phyloP scores from a whole-genome alignment of 2,113 vertebrate genomes.

The Egretta garzetta region DNA sequence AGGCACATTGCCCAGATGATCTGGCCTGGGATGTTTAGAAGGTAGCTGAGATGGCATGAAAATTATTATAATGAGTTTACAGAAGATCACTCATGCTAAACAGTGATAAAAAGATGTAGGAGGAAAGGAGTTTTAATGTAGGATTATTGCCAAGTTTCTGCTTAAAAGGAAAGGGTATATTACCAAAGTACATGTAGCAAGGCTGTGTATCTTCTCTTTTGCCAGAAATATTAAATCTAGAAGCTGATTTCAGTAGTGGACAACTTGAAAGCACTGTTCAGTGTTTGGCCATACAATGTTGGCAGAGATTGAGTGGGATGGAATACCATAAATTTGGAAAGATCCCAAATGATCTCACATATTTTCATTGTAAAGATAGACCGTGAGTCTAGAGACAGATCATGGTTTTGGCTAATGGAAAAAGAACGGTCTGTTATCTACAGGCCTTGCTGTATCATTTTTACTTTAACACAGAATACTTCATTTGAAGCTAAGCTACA shows the following conservation, averaged over 20 bases:
- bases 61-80: background rate
- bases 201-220: constrained; percentile 12
- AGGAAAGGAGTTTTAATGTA: background rate
- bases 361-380: constrained; percentile 5
- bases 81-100: background rate
- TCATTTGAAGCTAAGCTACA: constrained; percentile 18
- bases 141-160: background rate
- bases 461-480: background rate
- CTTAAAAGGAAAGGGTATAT: background rate
- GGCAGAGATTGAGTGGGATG: background rate
- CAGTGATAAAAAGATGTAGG: background rate
- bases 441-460: constrained; percentile 23
- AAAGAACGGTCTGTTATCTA: background rate
- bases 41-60: background rate
- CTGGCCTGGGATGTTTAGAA: background rate
- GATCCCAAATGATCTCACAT: background rate
- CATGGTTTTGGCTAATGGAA: background rate
- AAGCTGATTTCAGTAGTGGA: constrained; percentile 17
- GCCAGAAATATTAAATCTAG: constrained; percentile 29
- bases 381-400: background rate
- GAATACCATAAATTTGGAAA: constrained; percentile 3
- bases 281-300: background rate
- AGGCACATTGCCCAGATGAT: background rate
- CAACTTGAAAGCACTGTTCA: background rate
- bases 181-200: background rate